A percentile compares a stretch with the other conserved stretches of the same genome.
These are phyloP conservation scores for Peromyscus leucopus DNA, from an alignment of 2,113 vertebrate species.

Conservation along the genomic window DNA sequence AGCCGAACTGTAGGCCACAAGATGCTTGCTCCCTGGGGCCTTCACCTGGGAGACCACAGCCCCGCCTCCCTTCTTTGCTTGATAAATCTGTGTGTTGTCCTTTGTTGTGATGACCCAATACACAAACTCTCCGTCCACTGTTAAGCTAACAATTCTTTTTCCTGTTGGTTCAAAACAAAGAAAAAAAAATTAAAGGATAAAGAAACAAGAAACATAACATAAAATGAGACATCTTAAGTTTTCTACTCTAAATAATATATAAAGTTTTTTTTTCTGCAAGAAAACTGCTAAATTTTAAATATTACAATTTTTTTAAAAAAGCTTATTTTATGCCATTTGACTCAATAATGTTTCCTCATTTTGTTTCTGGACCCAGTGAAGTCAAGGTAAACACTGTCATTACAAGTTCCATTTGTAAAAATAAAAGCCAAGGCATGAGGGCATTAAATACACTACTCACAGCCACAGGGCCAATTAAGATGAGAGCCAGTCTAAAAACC, in stretches of 20 bases:
- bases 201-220: not conserved
- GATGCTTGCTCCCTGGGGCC: not conserved
- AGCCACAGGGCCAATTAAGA: not conserved
- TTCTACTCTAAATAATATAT: conserved; percentile 21
- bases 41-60: conserved; percentile 51
- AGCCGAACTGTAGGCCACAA: conserved; percentile 83
- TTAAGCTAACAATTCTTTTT: conserved; percentile 79
- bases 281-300: conserved; percentile 10
- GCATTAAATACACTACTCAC: not conserved
- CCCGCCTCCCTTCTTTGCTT: conserved; percentile 75
- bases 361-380: not conserved
- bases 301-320: not conserved
- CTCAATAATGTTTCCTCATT: not conserved
- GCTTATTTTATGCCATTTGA: not conserved
- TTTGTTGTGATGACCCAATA: conserved; percentile 83
- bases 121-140: conserved; percentile 84
- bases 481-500: not conserved
- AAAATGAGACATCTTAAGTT: not conserved
- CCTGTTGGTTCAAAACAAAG: conserved; percentile 74
- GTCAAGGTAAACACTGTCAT: not conserved
- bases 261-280: conserved; percentile 6
- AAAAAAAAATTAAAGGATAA: conserved; percentile 53
- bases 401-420: not conserved
- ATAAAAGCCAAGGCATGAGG: not conserved
- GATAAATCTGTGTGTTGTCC: conserved; percentile 78